Evolutionary conservation across 2,113 vertebrate species (phyloP).

Genomic region (Atrichornis clamosus): DNA sequence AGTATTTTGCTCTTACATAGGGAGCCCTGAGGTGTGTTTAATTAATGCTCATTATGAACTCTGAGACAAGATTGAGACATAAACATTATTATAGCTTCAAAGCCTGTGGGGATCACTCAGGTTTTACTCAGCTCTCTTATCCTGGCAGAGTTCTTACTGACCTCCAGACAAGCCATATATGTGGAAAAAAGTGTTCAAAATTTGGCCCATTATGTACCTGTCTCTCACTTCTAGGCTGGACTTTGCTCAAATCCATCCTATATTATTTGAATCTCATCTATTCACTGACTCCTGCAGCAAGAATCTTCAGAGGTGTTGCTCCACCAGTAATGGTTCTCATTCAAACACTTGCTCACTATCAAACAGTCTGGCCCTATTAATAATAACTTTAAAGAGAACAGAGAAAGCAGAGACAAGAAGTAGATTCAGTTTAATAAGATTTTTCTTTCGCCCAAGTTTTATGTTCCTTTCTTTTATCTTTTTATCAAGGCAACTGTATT

Average conservation of each 20-base stretch:
- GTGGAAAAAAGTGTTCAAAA: background rate
- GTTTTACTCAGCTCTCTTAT: background rate
- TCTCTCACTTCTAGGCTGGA: background rate
- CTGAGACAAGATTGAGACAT: constrained; percentile 19
- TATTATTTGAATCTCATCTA: background rate
- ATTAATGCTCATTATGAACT: constrained; percentile 45
- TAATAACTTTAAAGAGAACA: constrained; percentile 35
- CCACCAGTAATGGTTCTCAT: background rate
- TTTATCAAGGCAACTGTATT: constrained; percentile 66
- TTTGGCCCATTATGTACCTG: background rate
- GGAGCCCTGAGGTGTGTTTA: constrained; percentile 43
- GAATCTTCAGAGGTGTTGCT: background rate
- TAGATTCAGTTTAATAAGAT: constrained; percentile 36
- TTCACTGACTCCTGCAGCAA: background rate
- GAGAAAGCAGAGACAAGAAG: constrained; percentile 9
- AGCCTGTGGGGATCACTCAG: background rate
- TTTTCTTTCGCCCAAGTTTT: constrained; percentile 51
- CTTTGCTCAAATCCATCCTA: background rate
- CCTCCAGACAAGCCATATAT: background rate
- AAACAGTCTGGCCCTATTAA: constrained; percentile 3
- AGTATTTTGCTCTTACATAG: background rate
- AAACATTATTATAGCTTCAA: constrained; percentile 57
- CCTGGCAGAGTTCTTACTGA: background rate
- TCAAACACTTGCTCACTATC: background rate
- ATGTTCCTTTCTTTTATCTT: constrained; percentile 66